A percentile compares a stretch with the other conserved stretches of the same genome.
phyloP scores from a whole-genome alignment of 30 jellyfish, hydroid and myxozoan genomes.

The Morbakka virulenta region DNA sequence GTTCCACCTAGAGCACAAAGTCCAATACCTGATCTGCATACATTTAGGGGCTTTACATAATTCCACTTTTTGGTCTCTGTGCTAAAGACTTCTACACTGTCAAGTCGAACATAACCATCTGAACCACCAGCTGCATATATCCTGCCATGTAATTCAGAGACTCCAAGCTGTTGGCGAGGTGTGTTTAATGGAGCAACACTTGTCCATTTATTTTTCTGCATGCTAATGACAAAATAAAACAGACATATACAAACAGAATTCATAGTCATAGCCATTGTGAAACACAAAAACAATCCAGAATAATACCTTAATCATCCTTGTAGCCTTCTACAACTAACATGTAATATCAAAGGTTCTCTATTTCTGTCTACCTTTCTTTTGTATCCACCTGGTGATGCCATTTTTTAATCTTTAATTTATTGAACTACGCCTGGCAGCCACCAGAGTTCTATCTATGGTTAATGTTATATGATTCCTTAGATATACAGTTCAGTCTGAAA shows the following conservation, averaged over 20 bases:
- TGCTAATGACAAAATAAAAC: constrained; percentile 38
- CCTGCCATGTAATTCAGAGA: constrained; percentile 70
- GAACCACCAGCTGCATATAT: constrained; percentile 97
- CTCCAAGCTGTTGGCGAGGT: constrained; percentile 97
- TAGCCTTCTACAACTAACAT: no score
- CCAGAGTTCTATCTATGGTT: no score
- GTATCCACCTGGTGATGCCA: no score
- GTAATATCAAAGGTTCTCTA: no score
- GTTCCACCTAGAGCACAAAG: constrained; percentile 73
- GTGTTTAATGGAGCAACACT: constrained; percentile 62
- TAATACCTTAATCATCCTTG: neutral
- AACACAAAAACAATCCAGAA: neutral
- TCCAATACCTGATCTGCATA: constrained; percentile 98
- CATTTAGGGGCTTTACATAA: constrained; percentile 50
- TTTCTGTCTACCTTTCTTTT: no score
- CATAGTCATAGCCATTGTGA: neutral
- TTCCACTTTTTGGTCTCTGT: constrained; percentile 68
- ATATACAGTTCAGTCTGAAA: no score
- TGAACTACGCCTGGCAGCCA: no score
- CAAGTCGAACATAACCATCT: constrained; percentile 75
- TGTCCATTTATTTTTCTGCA: constrained; percentile 65
- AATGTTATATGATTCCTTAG: no score
- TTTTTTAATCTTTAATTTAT: no score
- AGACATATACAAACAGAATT: neutral
- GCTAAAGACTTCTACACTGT: constrained; percentile 76